Percentiles rank a stretch among this genome's conserved stretches.
phyloP scores from a whole-genome alignment of 2,888 invertebrate genomes.

The Nephrotoma guestfalica region DNA sequence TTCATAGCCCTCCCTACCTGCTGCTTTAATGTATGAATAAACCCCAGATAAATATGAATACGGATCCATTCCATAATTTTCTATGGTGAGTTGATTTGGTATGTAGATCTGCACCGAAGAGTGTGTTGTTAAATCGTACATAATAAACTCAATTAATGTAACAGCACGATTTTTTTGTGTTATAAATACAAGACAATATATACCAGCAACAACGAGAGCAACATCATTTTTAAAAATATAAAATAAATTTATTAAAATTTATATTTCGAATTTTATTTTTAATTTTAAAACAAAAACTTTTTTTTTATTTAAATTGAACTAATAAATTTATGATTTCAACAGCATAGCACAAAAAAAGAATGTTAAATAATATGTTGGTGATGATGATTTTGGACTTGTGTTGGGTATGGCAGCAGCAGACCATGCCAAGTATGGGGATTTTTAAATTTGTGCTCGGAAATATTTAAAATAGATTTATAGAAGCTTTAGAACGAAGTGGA shows the following conservation, averaged over 20 bases:
- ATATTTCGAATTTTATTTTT: background rate
- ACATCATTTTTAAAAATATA: background rate
- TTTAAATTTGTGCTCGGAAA: too few species aligned
- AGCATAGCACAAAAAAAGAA: background rate
- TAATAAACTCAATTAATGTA: background rate
- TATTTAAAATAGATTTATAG: too few species aligned
- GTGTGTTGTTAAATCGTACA: background rate
- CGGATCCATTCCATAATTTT: too few species aligned
- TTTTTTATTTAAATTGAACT: background rate
- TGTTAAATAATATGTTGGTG: too few species aligned
- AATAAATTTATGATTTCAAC: background rate
- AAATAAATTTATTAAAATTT: background rate
- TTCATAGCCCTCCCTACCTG: too few species aligned
- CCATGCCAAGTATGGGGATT: too few species aligned
- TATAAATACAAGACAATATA: background rate
- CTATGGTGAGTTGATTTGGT: background rate
- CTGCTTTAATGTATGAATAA: too few species aligned
- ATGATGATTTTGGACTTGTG: too few species aligned
- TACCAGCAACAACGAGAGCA: background rate
- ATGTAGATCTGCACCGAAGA: background rate
- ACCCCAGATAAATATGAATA: too few species aligned
- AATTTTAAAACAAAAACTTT: background rate
- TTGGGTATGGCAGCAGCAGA: too few species aligned
- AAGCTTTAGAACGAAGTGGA: too few species aligned
- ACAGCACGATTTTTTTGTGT: background rate